Evolutionary conservation across 2,113 vertebrate genomes (phyloP), one percentile per base, ranked within the genome.

Genomic region (Solea senegalensis): DNA sequence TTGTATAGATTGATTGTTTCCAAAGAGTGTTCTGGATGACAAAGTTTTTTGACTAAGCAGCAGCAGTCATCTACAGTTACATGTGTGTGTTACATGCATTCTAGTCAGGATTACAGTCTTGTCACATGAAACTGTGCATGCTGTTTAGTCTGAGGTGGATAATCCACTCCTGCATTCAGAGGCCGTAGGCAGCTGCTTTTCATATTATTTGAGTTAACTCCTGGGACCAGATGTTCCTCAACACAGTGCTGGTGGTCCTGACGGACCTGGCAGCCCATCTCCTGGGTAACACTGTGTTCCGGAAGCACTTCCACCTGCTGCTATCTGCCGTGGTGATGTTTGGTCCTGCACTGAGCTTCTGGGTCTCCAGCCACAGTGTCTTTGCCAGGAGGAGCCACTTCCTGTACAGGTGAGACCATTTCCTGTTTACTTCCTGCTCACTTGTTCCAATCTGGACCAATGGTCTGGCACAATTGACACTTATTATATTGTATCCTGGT

Each of bases 361-460:
- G 95, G 76, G 95, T 95, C n/a, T 95, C 95, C 57, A 94, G 94
- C 12, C 91, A 94, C 84, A 95, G 94, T 49, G 71, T 96, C 64
- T 96, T 96, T 63, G 96, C 95, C 78, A 95, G 92, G 80, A 95
- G 88, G 55, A 95, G 88, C 60, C 95, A 96, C 84, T 96, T 95
- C 90, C 94, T 97, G 45, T 96, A 96, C 91, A 95, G 96, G 96
- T 97, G 86, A 95, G 94, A 10, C 16, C 1, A 27, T 45, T 74
- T 80, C 71, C 73, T 75, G 60, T 74, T 45, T 34, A 55, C 65
- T 71, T 74, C 56, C 74, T 55, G 11, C 6, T 46, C 9, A 11
- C 5, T 28, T 14, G 44, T 34, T 57, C 7, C 34, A n/a, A 39
- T 69, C 63, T 21, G 11, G 15, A 12, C 34, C 11, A 40, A 16